Evolutionary conservation across 2,797 vertebrate genomes (phyloP).

Genomic region (Takifugu rubripes): DNA sequence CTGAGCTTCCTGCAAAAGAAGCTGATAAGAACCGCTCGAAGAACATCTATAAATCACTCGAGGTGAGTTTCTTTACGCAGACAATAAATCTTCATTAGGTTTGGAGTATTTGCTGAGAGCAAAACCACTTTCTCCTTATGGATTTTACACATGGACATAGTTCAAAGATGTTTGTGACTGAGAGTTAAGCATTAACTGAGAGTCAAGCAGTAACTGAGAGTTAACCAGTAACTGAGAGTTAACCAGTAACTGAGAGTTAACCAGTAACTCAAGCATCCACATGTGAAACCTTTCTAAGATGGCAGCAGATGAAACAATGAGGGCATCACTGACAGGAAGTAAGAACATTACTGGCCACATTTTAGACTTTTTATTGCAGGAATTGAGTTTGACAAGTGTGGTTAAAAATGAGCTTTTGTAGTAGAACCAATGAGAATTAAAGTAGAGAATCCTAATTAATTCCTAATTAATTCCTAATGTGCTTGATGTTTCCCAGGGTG

Average conservation of each 20-base stretch:
- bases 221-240: not conserved
- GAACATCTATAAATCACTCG: constrained; percentile 86
- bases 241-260: not conserved
- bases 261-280: not conserved
- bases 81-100: not conserved
- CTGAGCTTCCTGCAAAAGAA: constrained; percentile 90
- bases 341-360: not conserved
- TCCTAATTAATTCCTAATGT: not conserved
- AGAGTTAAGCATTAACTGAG: not conserved
- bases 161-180: not conserved
- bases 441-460: too few relatives aligned
- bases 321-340: not conserved
- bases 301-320: not conserved
- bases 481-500: constrained; percentile 65
- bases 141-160: too few relatives aligned
- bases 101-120: too few relatives aligned
- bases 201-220: too few relatives aligned
- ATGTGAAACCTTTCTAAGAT: not conserved
- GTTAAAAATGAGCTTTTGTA: too few relatives aligned
- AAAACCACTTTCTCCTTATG: too few relatives aligned
- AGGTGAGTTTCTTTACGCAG: constrained; percentile 70
- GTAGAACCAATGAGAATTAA: too few relatives aligned
- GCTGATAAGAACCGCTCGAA: constrained; percentile 93
- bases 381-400: too few relatives aligned
- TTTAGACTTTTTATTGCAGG: too few relatives aligned